phyloP scores from a whole-genome alignment of 2,888 invertebrate species.

The Hirtodrosophila histrioides region DNA sequence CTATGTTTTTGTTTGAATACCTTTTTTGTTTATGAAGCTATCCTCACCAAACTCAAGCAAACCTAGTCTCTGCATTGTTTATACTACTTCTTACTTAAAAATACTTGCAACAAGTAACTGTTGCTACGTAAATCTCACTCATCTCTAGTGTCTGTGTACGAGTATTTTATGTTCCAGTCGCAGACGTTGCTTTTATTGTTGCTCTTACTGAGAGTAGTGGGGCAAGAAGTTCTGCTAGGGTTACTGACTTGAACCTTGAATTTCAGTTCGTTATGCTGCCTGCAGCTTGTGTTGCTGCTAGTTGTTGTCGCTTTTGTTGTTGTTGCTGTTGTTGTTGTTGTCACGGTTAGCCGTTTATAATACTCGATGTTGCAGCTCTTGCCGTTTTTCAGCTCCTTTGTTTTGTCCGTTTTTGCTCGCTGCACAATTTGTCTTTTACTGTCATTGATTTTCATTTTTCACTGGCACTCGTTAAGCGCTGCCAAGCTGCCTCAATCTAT shows the following conservation, averaged over 20 bases:
- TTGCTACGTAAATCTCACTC: too few species aligned
- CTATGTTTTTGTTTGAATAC: too few species aligned
- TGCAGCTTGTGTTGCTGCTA: constrained; percentile 40
- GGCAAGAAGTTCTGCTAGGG: constrained; percentile 68
- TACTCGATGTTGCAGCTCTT: constrained; percentile 41
- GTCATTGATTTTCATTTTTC: constrained; percentile 80
- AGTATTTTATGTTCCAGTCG: constrained; percentile 55
- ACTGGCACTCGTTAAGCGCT: constrained; percentile 63
- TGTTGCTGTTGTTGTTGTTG: constrained; percentile 45
- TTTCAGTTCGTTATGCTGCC: constrained; percentile 70
- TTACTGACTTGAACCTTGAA: constrained; percentile 81
- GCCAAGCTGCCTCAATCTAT: constrained; percentile 8
- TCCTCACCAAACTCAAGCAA: too few species aligned
- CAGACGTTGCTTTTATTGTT: constrained; percentile 72
- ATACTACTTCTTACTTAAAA: too few species aligned
- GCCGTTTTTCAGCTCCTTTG: constrained; percentile 47
- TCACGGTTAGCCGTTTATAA: constrained; percentile 73
- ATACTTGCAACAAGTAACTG: too few species aligned
- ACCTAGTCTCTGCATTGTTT: too few species aligned
- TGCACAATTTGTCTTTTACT: constrained; percentile 80
- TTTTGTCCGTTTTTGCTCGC: constrained; percentile 62
- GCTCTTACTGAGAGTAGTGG: constrained; percentile 40
- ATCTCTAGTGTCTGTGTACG: constrained; percentile 28
- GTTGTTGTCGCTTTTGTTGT: constrained; percentile 26
- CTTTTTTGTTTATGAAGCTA: too few species aligned